Base-by-base conservation (phyloP, 2,797 vertebrate genomes). In the Gymnodraco acuticeps region DNA sequence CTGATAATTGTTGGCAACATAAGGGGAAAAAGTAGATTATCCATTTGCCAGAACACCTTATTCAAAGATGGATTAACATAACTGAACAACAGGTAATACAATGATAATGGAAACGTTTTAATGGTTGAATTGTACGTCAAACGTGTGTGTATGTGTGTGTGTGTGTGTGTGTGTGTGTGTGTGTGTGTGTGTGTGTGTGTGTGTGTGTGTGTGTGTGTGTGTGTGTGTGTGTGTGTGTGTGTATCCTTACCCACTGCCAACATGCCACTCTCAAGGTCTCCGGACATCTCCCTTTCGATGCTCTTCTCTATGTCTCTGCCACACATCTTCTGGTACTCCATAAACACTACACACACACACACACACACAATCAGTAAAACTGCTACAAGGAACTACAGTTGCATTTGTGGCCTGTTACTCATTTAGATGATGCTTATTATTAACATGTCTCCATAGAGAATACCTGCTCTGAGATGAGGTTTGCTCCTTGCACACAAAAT, bases 201-300 rank as follows among this genome's bases (percentile, higher is more conserved):
- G 55, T n/a, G 23, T 31, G 13, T 23, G 59, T n/a, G 19, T 31
- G 16, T 23, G 55, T n/a, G 23, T 31, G 14, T 23, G 53, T n/a
- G 23, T 31, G 13, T 23, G 59, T 16, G 19, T 31, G 27, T 5
- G 58, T 63, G 70, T 64, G 31, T 38, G 63, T 61, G 66, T 62
- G n/a, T 51, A 4, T 59, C 83, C 97, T 87, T 92, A 99, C 98
- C 97, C 71, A 99, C 97, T 52, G 98, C 97, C 90, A 99, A 31
- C 98, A 99, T 99, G 92, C 98, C 98, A 62, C 87, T 95, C 86
- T 99, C 98, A 67, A 99, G 95, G 81, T 99, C 96, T 74, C 98
- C 98, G 2, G 98, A 99, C 98, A 99, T 99, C 87, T 99, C 98
- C 70, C 98, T 95, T 77, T 72, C 60, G 59, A 99, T 98, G 77